Evolutionary conservation across 2,888 invertebrate genomes (phyloP).

Genomic region (Aethes cnicana): DNA sequence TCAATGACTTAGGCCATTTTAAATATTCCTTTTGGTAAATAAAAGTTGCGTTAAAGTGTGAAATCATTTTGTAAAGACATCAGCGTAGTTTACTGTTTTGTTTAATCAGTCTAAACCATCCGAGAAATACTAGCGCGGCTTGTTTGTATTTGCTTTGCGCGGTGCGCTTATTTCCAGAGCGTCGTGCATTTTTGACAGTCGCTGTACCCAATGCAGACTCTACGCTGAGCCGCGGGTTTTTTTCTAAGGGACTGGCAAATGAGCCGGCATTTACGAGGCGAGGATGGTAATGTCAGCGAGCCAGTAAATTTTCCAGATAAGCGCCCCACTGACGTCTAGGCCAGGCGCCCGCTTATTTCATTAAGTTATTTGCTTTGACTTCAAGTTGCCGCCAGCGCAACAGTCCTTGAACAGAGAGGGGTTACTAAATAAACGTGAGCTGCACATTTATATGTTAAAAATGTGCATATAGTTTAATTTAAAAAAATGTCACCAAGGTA

Average conservation of each 20-base stretch:
- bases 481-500: too few relatives aligned
- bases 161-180: conserved; percentile 6
- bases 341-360: conserved; percentile 68
- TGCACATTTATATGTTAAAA: background rate
- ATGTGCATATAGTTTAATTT: background rate
- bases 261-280: conserved; percentile 70
- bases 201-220: conserved; percentile 16
- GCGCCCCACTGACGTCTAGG: conserved; percentile 65
- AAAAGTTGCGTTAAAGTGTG: too few relatives aligned
- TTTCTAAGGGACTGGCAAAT: conserved; percentile 72
- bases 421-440: conserved; percentile 19
- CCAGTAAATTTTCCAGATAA: conserved; percentile 78
- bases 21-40: too few relatives aligned
- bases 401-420: conserved; percentile 37
- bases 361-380: conserved; percentile 73
- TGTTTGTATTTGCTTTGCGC: conserved; percentile 11
- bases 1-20: too few relatives aligned
- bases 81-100: background rate
- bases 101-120: conserved; percentile 1
- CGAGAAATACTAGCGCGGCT: background rate
- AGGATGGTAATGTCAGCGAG: conserved; percentile 74
- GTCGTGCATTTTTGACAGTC: conserved; percentile 18
- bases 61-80: background rate
- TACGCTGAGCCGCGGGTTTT: conserved; percentile 59
- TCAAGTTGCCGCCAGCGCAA: conserved; percentile 55